Conservation (phyloP, 2,797 vertebrate genomes). For the Pseudomugil tenellus region DNA sequence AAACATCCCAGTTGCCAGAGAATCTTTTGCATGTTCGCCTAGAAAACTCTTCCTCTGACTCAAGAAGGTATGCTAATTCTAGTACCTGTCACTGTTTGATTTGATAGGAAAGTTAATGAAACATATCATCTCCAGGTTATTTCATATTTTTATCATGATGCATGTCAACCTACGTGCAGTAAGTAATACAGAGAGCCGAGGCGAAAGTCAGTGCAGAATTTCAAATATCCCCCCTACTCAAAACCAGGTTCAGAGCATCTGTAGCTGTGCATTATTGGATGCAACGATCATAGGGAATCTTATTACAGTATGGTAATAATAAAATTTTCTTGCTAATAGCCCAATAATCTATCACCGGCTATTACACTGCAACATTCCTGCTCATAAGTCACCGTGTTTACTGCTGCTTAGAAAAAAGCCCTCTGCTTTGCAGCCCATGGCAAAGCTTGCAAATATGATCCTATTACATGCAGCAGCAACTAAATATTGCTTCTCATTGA, state of each 20-base stretch:
- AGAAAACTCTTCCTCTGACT: background rate
- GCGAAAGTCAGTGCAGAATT: background rate
- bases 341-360: background rate
- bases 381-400: constrained; percentile 10
- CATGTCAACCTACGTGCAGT: background rate
- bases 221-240: background rate
- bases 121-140: background rate
- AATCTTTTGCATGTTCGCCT: background rate
- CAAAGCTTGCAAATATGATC: constrained; percentile 24
- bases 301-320: background rate
- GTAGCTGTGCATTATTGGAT: background rate
- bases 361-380: background rate
- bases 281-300: background rate
- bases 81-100: background rate
- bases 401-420: constrained; percentile 7
- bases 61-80: background rate
- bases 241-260: background rate
- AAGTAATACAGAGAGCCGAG: background rate
- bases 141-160: background rate
- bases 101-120: background rate
- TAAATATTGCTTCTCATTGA: constrained; percentile 37
- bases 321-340: constrained; percentile 5
- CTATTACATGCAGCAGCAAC: constrained; percentile 21
- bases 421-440: background rate
- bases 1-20: background rate